Base-by-base conservation (phyloP, 2,888 invertebrate species). In the Glyphotaelius pellucidus region DNA sequence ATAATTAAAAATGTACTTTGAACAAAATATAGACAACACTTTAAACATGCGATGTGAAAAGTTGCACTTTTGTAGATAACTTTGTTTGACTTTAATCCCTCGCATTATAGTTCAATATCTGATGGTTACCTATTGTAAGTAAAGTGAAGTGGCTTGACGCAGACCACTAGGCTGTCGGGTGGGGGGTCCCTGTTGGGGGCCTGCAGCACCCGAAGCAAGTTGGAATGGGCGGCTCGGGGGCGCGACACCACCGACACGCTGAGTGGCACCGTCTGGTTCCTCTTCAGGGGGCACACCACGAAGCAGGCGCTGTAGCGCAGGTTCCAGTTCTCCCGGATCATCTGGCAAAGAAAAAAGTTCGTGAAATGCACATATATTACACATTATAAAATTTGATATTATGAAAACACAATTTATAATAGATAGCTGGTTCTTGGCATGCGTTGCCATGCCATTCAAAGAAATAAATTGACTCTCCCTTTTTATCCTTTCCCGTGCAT, bases 281-380 rank as follows among this genome's bases (percentile, higher is more conserved):
- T 95, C 67, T 97, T 97, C 92, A 98, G 95, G 14, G 98, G 97
- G 94, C 99, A 99, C 93, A 98, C 96, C 42, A 99, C 97, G 95
- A 98, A 99, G 94, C 98, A 98, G 14, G 99, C 99, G 94, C 98
- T 98, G 95, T 98, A 99, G 94, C 98, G 98, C 42, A 99, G 96
- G 95, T 98, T 99, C 99, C 99, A 99, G 95, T 99, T 99, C 95
- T 99, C 99, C 35, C 98, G 96, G 92, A 99, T 99, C 4, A 98
- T 97, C 98, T 97, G 94, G 81, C 94, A 94, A 86, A 80, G 3
- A 86, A 80, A 31, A 81, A 31, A 32, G 80, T 32, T 32, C 25
- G 42, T 30, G 5, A 85, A 85, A 85, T 11, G 35, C n/a, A 67
- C 9, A 67, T 52, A 52, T 7, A 19, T 52, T 47, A 52, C 19